Conservation (phyloP, 64 coral and sea anemone genomes). For the Actinia tenebrosa region DNA sequence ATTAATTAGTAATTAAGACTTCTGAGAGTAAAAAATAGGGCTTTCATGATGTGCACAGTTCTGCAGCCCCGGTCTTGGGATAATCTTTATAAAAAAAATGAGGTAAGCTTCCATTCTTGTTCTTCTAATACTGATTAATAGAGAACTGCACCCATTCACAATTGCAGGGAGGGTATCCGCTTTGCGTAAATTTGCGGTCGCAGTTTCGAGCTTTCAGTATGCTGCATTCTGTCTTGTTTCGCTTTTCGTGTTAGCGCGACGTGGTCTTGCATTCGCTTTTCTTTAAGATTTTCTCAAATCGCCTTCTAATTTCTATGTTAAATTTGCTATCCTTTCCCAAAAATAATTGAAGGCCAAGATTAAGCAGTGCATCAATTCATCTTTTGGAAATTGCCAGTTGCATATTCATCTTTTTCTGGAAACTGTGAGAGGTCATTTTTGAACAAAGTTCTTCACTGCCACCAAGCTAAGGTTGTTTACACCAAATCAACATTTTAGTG, state of each 20-base stretch:
- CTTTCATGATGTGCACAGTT: background rate
- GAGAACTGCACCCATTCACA: background rate
- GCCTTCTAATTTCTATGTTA: background rate
- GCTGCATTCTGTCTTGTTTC: background rate
- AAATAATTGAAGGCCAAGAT: background rate
- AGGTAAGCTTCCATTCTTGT: background rate
- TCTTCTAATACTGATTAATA: background rate
- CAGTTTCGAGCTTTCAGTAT: background rate
- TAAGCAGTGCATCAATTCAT: background rate
- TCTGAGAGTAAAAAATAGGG: background rate
- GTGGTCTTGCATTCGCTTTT: constrained; percentile 14
- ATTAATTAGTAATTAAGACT: no score
- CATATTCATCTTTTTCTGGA: background rate
- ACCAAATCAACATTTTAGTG: background rate
- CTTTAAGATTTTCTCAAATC: background rate
- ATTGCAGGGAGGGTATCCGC: background rate
- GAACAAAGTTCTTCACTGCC: background rate
- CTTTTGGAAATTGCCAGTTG: background rate
- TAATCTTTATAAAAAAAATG: background rate
- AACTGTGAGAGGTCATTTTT: background rate
- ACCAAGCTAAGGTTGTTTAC: background rate
- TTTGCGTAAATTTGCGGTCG: constrained; percentile 11
- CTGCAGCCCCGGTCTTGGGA: background rate
- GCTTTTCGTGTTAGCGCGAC: constrained; percentile 6
- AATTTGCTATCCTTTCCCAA: background rate